Base-by-base conservation (phyloP, 2,797 vertebrate species). In the Poeciliopsis gracilis region DNA sequence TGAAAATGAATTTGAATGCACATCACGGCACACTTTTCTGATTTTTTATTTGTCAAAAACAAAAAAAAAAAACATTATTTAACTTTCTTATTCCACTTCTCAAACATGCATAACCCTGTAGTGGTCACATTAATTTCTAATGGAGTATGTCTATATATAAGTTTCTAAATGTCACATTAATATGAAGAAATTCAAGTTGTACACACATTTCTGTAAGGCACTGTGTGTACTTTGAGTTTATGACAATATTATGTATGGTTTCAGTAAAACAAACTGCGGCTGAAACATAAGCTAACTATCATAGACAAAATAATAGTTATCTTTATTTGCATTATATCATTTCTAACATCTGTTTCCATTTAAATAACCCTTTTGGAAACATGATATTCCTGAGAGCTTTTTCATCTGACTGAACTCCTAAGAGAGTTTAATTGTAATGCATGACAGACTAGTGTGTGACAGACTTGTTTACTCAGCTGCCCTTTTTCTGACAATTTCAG, bases 401-500 rank as follows among this genome's bases (percentile, higher is more conserved):
- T 57, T 53, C 2, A 16, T 75, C 53, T 51, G 25, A 81, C 57
- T 8, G 12, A 82, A 66, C 59, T 82, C 85, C 81, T 59, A 1
- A 46, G 82, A 85, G 67, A 69, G 28, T 78, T 45, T 49, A 25
- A 18, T n/a, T 75, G 23, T 33, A 61, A 70, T 47, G 36, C 63
- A 9, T 33, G 25, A 74, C 47, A 57, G n/a, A 51, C 77, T 28
- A 67, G 3, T 30, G n/a, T 55, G 51, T 78, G 57, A 77, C 41
- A 15, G 36, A 82, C 49, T 66, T 69, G 55, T 72, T 91, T 84
- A 77, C 81, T 85, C 81, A 89, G 83, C 87, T 90, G 85, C 70
- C 8, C 76, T 86, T 77, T 53, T 87, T 72, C 73, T 41, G 28
- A 84, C 20, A 45, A 91, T 95, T 45, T 81, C 77, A 99, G 98